Conservation (phyloP, 2,888 invertebrate genomes). For the Eugnorisma glareosa region DNA sequence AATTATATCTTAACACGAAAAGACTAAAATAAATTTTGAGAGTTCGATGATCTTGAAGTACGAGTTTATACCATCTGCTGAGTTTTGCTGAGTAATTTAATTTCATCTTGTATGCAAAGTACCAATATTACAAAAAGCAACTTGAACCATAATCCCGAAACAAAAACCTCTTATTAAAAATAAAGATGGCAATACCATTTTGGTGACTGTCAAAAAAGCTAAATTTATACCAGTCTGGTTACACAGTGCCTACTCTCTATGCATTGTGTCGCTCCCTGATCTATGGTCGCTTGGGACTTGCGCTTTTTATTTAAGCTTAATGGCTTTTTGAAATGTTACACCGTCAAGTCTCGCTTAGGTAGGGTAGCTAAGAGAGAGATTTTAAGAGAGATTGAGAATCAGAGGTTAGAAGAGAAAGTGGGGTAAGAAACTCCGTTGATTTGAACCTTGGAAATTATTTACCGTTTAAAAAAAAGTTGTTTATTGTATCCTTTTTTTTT, state of each 20-base stretch:
- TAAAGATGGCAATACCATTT: conserved; percentile 62
- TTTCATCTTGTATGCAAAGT: neutral
- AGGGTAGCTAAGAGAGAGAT: too few relatives aligned
- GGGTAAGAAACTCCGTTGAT: neutral
- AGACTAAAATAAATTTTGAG: too few relatives aligned
- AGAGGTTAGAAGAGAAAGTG: neutral
- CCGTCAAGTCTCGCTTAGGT: conserved; percentile 48
- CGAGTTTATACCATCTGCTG: neutral
- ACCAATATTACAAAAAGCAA: neutral
- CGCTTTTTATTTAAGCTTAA: conserved; percentile 66
- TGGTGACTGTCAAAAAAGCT: conserved; percentile 61
- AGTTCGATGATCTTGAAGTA: neutral
- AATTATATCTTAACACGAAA: too few relatives aligned
- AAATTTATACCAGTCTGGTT: conserved; percentile 57
- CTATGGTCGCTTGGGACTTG: conserved; percentile 63
- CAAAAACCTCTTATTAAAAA: conserved; percentile 53
- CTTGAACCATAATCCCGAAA: neutral
- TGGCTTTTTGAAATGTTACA: conserved; percentile 59
- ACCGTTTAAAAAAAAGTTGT: too few relatives aligned
- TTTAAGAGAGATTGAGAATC: conserved; percentile 37
- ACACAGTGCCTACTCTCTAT: conserved; percentile 59
- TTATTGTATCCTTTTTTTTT: too few relatives aligned
- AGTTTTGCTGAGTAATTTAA: neutral
- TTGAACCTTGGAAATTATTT: neutral
- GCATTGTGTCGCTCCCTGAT: conserved; percentile 64